phyloP scores from a whole-genome alignment of 2,113 vertebrate species.

The Chitala chitala region DNA sequence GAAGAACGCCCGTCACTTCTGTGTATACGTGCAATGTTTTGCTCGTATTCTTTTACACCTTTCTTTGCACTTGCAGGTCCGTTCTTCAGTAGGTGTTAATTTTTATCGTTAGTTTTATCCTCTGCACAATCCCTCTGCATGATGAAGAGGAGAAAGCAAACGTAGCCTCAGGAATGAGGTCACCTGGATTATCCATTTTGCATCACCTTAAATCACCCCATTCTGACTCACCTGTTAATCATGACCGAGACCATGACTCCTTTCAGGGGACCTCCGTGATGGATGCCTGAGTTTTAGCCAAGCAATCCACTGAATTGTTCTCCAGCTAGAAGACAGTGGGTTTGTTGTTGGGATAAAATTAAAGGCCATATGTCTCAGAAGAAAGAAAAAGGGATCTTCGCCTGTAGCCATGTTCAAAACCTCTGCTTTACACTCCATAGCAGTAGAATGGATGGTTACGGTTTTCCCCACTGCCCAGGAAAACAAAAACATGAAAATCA shows the following conservation, averaged over 20 bases:
- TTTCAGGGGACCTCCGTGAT: neutral
- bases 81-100: neutral
- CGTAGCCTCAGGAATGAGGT: neutral
- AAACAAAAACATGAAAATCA: no score
- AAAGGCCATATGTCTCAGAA: neutral
- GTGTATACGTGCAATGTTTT: no score
- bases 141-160: neutral
- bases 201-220: neutral
- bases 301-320: neutral
- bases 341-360: no score
- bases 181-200: neutral
- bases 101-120: no score
- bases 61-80: constrained; percentile 1
- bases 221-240: neutral
- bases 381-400: no score
- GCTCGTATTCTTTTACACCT: no score
- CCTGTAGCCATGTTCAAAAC: neutral
- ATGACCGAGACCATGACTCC: neutral
- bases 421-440: no score
- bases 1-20: no score
- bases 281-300: neutral
- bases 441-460: no score
- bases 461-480: no score
- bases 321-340: neutral
- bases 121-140: neutral